Evolutionary conservation across 2,888 invertebrate genomes (phyloP), one percentile per base, ranked within the genome.

Genomic region (Hesperia comma): DNA sequence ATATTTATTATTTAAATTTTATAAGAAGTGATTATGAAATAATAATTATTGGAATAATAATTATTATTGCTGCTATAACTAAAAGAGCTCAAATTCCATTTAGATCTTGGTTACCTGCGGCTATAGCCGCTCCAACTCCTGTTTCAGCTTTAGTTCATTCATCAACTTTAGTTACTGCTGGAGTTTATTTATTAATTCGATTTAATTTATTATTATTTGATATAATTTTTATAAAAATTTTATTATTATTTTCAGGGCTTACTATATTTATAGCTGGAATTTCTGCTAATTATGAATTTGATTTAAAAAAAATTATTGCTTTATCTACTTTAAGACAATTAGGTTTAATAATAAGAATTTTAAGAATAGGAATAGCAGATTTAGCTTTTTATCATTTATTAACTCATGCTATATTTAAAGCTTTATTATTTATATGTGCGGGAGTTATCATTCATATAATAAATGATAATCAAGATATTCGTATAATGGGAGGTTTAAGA

Each of bases 61-160:
- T 93, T 71, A 86, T 90, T 80, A 84, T 93, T 74, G 94, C 95
- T 0, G 93, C 94, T 62, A 94, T 96, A 89, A 96, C 96, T 69
- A 96, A 96, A 87, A 96, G 96, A 74, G 96, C 96, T 80, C 96
- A 96, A 86, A 94, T 96, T 93, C 96, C 96, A 56, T 97, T 96
- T 95, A 95, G 95, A 70, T 94, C 95, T 55, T 96, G 96, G 76
- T 85, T 96, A 58, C 96, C 96, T 0, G 95, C 94, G 0, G 96
- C 96, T 53, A 96, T 96, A 85, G 95, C 95, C 0, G 96, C 96
- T 54, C 96, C 96, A 41, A 96, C 96, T 0, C 96, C 96, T 10
- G 75, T 73, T 64, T 73, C 73, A 14, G 73, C 73, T 63, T 72
- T 74, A 63, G 73, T 75, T 72, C 96, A 96, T 93, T 96, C 96